Conservation (phyloP, 2,888 invertebrate species). For the Laothoe populi region DNA sequence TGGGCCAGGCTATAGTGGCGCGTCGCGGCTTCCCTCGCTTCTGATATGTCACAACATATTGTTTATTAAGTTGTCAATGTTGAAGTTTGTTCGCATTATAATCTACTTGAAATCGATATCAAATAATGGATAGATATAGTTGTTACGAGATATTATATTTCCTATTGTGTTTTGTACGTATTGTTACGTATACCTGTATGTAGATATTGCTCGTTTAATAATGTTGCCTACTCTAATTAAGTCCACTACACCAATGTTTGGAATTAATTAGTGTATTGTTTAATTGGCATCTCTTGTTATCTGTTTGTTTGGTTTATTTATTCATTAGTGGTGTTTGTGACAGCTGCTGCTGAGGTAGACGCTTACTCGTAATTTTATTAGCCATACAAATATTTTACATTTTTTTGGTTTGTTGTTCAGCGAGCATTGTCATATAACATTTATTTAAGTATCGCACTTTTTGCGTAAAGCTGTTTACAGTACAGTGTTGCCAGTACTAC, state of each 20-base stretch:
- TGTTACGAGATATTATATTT: constrained; percentile 59
- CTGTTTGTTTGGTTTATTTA: constrained; percentile 84
- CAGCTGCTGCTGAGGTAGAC: constrained; percentile 67
- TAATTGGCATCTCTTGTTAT: constrained; percentile 85
- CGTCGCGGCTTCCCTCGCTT: constrained; percentile 18
- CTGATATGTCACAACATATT: not conserved
- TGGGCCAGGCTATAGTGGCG: constrained; percentile 41
- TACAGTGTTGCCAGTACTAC: no score
- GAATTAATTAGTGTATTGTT: constrained; percentile 85
- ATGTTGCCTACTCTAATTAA: constrained; percentile 79
- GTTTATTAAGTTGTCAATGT: constrained; percentile 33
- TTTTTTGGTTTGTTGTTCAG: not conserved
- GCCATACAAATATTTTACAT: constrained; percentile 31
- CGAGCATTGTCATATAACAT: no score
- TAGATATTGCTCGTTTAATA: constrained; percentile 63
- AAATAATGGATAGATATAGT: constrained; percentile 39
- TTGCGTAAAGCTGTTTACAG: no score
- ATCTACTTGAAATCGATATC: constrained; percentile 35
- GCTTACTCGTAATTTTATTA: constrained; percentile 51
- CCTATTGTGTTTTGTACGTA: constrained; percentile 55
- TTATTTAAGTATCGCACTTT: no score
- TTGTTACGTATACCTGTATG: constrained; percentile 49
- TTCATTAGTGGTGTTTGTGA: constrained; percentile 82
- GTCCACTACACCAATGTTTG: constrained; percentile 84
- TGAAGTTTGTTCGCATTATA: constrained; percentile 23